Evolutionary conservation across 2,888 invertebrate genomes (phyloP).

Genomic region (Rhorus exstirpatorius): DNA sequence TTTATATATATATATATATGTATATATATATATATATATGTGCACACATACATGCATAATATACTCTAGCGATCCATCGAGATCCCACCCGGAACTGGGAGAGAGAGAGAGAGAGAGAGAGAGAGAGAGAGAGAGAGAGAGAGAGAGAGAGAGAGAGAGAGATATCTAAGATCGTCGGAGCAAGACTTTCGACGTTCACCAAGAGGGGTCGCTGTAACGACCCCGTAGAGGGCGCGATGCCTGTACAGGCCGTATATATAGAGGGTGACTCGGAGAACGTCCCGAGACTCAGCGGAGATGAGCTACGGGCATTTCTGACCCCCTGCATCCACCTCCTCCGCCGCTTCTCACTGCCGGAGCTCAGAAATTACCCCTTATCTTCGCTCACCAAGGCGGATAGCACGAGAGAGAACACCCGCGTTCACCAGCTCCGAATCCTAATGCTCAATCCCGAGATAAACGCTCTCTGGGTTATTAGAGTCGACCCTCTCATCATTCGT

Average conservation of each 20-base stretch:
- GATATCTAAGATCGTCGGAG: constrained; percentile 79
- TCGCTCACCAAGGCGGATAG: constrained; percentile 78
- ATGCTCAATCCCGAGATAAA: constrained; percentile 84
- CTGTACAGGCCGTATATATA: constrained; percentile 57
- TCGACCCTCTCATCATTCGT: constrained; percentile 59
- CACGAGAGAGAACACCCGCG: constrained; percentile 22
- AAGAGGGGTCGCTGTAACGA: constrained; percentile 65
- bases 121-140: too few relatives aligned
- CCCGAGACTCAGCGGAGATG: constrained; percentile 77
- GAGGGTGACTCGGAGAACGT: constrained; percentile 57
- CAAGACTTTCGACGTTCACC: constrained; percentile 77
- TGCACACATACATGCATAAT: constrained; percentile 19
- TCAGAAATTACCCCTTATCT: constrained; percentile 85
- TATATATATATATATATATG: background rate
- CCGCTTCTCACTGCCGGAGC: constrained; percentile 72
- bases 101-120: too few relatives aligned
- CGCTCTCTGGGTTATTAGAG: constrained; percentile 78
- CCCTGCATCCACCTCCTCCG: constrained; percentile 65
- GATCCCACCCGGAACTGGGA: constrained; percentile 35
- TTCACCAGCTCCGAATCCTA: constrained; percentile 81
- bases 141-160: too few relatives aligned
- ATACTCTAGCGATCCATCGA: constrained; percentile 44
- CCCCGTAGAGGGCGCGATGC: constrained; percentile 63
- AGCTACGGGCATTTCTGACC: constrained; percentile 84
- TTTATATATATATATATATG: background rate